A percentile compares a stretch with the other conserved stretches of the same genome.
phyloP scores from a whole-genome alignment of 2,113 vertebrate genomes.

The Peromyscus polionotus region DNA sequence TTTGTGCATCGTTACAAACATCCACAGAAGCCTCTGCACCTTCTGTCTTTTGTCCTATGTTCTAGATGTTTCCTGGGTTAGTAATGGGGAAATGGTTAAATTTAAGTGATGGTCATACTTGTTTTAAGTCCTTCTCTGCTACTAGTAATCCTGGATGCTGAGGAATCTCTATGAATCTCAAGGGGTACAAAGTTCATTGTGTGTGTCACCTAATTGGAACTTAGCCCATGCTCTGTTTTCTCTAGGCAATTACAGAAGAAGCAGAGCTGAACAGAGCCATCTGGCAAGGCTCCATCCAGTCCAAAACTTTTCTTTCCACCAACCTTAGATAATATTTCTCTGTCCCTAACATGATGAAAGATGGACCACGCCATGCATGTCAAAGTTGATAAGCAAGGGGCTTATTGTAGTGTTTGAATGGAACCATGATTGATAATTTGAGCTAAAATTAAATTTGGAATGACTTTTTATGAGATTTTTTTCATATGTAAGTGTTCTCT shows the following conservation, averaged over 20 bases:
- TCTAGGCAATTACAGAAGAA: background rate
- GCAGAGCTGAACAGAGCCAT: background rate
- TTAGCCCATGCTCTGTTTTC: background rate
- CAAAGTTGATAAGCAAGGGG: background rate
- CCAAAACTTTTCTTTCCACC: background rate
- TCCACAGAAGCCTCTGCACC: too few relatives aligned
- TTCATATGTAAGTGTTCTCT: background rate
- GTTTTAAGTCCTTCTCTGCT: background rate
- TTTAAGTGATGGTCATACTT: too few relatives aligned
- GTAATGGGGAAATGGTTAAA: too few relatives aligned
- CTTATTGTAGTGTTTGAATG: background rate
- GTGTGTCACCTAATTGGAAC: background rate
- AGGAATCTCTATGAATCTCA: background rate
- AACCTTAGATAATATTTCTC: background rate
- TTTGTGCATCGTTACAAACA: too few relatives aligned
- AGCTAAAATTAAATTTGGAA: background rate
- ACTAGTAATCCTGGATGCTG: background rate
- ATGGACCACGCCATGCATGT: too few relatives aligned
- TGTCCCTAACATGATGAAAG: background rate
- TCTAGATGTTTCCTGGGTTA: too few relatives aligned
- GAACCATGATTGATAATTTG: background rate
- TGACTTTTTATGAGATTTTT: background rate
- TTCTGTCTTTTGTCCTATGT: too few relatives aligned
- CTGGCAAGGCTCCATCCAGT: background rate
- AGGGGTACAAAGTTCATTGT: background rate